Evolutionary conservation across 2,797 vertebrate species (phyloP), one percentile per base, ranked within the genome.

Genomic region (Hyperoplus immaculatus): DNA sequence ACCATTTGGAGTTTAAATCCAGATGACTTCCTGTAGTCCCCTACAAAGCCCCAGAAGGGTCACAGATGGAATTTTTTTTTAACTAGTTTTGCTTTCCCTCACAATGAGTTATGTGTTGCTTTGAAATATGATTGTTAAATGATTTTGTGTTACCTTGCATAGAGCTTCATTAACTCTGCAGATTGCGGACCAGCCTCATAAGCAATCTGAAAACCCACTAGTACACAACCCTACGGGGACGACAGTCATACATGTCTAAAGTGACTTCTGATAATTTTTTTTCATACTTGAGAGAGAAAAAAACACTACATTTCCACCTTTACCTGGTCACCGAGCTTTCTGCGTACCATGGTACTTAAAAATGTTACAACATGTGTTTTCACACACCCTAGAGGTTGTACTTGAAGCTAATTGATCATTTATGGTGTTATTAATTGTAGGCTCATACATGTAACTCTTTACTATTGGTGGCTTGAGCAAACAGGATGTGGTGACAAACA

Each of bases 401-500:
- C 16, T 6, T 45, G 16, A 1, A 49, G 47, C 16, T 49, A 15
- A 45, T 42, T 46, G 51, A 45, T 38, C 1, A 51, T 54, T 45
- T 4, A 39, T n/a, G 5, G 15, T 15, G 4, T 49, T 16, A 47
- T 55, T 21, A 3, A 13, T 7, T 18, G n/a, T 55, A 15, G 29
- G 12, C 16, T 14, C 16, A 15, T 3, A 15, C 6, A 50, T 39
- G 39, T 38, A 9, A 51, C 18, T 64, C 11, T 38, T 46, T 8
- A 47, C 29, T 49, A 15, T n/a, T 14, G 14, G 4, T 53, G 65
- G 16, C 41, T 59, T 10, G 42, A 49, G 16, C 0, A 42, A 65
- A 70, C 53, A 46, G 53, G 55, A 60, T 67, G 16, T 60, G 38
- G 61, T 41, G 42, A 67, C 69, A 64, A 58, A 18, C 49, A 61